A percentile compares a stretch with the other conserved stretches of the same genome.
These are phyloP conservation scores for Eunapius fragilis DNA, from an alignment of 37 sponge, comb jelly and placozoan genomes.

Conservation along the genomic window DNA sequence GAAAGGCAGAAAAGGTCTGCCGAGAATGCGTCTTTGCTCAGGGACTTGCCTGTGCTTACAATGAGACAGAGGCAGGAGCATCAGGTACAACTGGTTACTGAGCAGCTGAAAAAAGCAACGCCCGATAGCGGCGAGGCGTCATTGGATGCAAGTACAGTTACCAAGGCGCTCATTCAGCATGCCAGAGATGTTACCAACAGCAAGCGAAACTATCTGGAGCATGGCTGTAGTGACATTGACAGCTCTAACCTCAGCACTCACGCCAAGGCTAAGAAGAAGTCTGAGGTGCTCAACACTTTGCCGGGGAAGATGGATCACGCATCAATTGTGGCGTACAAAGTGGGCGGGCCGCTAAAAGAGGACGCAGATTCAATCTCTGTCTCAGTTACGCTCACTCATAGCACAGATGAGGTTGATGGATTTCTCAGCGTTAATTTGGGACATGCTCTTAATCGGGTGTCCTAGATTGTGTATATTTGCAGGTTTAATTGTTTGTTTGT, in stretches of 20 bases:
- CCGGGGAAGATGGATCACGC: slow-evolving; percentile 91
- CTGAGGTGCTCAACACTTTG: slow-evolving; percentile 19
- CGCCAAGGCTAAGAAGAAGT: slow-evolving; percentile 39
- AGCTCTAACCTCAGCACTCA: slow-evolving; percentile 22
- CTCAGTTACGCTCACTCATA: background rate
- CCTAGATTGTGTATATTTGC: background rate
- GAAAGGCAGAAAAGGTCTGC: background rate
- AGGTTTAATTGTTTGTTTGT: background rate
- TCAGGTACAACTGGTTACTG: slow-evolving; percentile 8
- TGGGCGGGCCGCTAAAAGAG: background rate
- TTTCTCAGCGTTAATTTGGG: background rate
- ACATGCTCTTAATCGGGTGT: background rate
- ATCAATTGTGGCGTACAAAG: slow-evolving; percentile 63
- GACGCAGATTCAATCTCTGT: background rate
- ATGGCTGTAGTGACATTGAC: slow-evolving; percentile 14
- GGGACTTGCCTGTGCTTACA: slow-evolving; percentile 38
- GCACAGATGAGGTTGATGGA: background rate
- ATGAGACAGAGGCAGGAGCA: slow-evolving; percentile 42
- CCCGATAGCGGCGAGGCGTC: background rate
- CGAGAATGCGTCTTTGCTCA: background rate
- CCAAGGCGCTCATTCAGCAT: slow-evolving; percentile 38
- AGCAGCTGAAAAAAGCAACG: slow-evolving; percentile 11
- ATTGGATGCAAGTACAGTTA: slow-evolving; percentile 26
- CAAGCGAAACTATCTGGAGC: slow-evolving; percentile 66
- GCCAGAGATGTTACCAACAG: slow-evolving; percentile 49